phyloP scores from a whole-genome alignment of 2,113 vertebrate species.

The Astur gentilis region DNA sequence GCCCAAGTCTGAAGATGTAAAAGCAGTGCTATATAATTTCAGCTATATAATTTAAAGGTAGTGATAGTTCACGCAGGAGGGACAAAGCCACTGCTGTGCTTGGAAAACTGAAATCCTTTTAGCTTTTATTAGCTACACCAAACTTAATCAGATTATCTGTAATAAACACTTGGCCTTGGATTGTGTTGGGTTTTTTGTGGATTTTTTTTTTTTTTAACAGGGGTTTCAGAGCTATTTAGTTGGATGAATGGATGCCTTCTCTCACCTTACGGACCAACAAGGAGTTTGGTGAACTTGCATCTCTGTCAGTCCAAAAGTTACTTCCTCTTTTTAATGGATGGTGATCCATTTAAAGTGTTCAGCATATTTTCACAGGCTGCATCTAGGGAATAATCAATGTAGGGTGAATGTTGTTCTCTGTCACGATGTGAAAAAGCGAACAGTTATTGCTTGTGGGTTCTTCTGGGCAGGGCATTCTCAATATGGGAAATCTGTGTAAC shows the following conservation, averaged over 20 bases:
- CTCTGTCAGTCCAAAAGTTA: neutral
- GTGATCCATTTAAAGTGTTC: neutral
- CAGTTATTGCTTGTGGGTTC: neutral
- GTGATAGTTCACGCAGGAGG: neutral
- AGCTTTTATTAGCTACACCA: neutral
- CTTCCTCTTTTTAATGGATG: neutral
- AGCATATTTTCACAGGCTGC: neutral
- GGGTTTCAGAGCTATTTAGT: neutral
- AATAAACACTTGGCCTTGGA: neutral
- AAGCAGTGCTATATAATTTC: neutral
- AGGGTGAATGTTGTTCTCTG: neutral
- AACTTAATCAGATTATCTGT: neutral
- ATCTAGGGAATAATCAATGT: neutral
- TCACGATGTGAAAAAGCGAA: neutral
- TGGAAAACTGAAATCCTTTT: neutral
- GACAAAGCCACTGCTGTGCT: neutral
- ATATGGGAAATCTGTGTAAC: neutral
- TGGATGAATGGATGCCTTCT: neutral
- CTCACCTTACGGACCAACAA: neutral
- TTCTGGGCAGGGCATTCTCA: neutral
- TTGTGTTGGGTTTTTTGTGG: neutral
- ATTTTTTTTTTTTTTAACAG: neutral
- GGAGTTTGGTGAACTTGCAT: neutral
- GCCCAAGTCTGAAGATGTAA: neutral
- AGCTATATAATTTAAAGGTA: neutral